Evolutionary conservation across 2,113 vertebrate genomes (phyloP).

Genomic region (Dasyprocta punctata): DNA sequence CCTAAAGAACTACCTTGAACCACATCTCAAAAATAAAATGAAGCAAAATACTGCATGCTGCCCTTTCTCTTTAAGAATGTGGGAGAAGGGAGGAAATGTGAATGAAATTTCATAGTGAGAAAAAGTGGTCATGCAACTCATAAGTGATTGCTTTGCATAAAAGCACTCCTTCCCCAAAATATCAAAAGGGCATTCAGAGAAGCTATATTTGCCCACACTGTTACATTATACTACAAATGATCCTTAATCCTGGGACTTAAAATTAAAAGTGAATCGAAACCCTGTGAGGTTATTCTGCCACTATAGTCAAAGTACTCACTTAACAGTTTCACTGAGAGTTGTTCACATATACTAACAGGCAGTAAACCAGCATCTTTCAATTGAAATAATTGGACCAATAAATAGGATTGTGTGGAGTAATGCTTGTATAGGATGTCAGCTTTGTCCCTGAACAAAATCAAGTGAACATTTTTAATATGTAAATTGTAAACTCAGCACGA

Average conservation of each 20-base stretch:
- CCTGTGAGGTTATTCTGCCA: slow-evolving; percentile 56
- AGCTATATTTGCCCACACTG: slow-evolving; percentile 66
- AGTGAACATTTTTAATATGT: slow-evolving; percentile 72
- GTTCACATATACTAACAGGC: slow-evolving; percentile 56
- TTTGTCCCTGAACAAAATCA: slow-evolving; percentile 55
- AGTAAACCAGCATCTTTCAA: slow-evolving; percentile 73
- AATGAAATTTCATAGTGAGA: slow-evolving; percentile 64
- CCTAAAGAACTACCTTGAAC: slow-evolving; percentile 73
- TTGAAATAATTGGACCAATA: slow-evolving; percentile 74
- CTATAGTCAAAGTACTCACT: slow-evolving; percentile 44
- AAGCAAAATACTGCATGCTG: slow-evolving; percentile 60
- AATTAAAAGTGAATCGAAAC: slow-evolving; percentile 66
- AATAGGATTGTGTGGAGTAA: slow-evolving; percentile 69
- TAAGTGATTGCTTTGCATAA: slow-evolving; percentile 58
- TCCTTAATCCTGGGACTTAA: slow-evolving; percentile 73
- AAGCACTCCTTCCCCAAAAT: slow-evolving; percentile 65
- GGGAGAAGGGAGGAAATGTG: slow-evolving; percentile 66
- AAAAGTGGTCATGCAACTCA: slow-evolving; percentile 36
- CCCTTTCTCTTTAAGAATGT: slow-evolving; percentile 58
- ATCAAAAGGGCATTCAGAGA: slow-evolving; percentile 58
- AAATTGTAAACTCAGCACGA: slow-evolving; percentile 74
- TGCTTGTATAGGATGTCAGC: slow-evolving; percentile 55
- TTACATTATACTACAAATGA: slow-evolving; percentile 55
- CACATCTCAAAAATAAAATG: slow-evolving; percentile 58
- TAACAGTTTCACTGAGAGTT: slow-evolving; percentile 56